phyloP scores from a whole-genome alignment of 1,140 invertebrate species.

The Drosophila ironensis region DNA sequence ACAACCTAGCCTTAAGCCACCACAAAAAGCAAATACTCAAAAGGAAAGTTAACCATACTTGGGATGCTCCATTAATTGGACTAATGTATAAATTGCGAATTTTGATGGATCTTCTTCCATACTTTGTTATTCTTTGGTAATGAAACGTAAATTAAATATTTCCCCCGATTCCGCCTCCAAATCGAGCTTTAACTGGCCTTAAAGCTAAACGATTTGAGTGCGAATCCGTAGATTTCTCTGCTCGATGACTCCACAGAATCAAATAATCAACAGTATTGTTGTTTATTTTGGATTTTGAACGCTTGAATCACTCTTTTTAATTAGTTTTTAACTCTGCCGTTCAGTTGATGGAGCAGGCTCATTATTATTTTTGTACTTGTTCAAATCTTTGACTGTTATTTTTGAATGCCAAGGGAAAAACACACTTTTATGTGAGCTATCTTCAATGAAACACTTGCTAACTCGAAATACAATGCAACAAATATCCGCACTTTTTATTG shows the following conservation, averaged over 20 bases:
- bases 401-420: conserved; percentile 33
- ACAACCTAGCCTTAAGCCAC: conserved; percentile 62
- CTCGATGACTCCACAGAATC: conserved; percentile 32
- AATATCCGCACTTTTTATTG: conserved; percentile 31
- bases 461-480: conserved; percentile 62
- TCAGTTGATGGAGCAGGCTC: conserved; percentile 29
- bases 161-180: conserved; percentile 19
- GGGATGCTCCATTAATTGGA: conserved; percentile 16
- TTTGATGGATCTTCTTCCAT: no score
- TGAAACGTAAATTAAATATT: no score
- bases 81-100: background rate
- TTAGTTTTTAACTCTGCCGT: conserved; percentile 26
- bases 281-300: conserved; percentile 35
- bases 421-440: background rate
- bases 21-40: conserved; percentile 57
- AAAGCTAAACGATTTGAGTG: conserved; percentile 36
- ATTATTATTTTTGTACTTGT: conserved; percentile 41
- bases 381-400: conserved; percentile 72
- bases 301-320: conserved; percentile 36
- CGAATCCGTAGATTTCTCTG: conserved; percentile 4
- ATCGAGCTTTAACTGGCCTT: conserved; percentile 44
- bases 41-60: conserved; percentile 23
- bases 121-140: no score
- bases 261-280: conserved; percentile 46
- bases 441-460: conserved; percentile 36